phyloP scores from a whole-genome alignment of 2,888 invertebrate species.

The Himalopsyche tibetana region DNA sequence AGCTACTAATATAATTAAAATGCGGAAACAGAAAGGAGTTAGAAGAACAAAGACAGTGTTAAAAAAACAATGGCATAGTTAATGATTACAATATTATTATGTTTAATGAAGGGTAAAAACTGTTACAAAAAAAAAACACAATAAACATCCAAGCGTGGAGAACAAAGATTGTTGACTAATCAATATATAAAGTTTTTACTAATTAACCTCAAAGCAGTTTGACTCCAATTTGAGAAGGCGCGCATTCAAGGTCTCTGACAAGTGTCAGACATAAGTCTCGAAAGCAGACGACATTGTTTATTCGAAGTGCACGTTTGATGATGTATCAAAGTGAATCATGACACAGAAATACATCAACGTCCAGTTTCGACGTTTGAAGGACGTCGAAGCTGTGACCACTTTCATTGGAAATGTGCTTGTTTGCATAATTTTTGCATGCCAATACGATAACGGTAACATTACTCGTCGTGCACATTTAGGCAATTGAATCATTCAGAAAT shows the following conservation, averaged over 20 bases:
- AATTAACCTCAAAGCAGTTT: slow-evolving; percentile 14
- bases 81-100: slow-evolving; percentile 3
- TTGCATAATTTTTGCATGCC: not conserved
- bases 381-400: not conserved
- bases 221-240: not conserved
- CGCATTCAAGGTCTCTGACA: not conserved
- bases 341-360: not conserved
- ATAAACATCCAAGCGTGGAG: slow-evolving; percentile 6
- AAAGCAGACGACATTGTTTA: not conserved
- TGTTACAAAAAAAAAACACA: slow-evolving; percentile 1
- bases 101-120: slow-evolving; percentile 21
- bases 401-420: not conserved
- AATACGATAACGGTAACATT: not conserved
- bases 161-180: slow-evolving; percentile 23
- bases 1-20: not conserved
- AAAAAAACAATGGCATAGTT: not conserved
- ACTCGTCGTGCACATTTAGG: too few relatives aligned
- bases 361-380: not conserved
- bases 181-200: not conserved
- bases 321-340: slow-evolving; percentile 18
- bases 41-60: not conserved
- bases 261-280: not conserved
- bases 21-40: not conserved
- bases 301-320: not conserved
- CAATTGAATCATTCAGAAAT: too few relatives aligned